These are phyloP conservation scores for Oceanodroma tethys DNA, from an alignment of 2,113 vertebrate genomes.

Conservation along the genomic window DNA sequence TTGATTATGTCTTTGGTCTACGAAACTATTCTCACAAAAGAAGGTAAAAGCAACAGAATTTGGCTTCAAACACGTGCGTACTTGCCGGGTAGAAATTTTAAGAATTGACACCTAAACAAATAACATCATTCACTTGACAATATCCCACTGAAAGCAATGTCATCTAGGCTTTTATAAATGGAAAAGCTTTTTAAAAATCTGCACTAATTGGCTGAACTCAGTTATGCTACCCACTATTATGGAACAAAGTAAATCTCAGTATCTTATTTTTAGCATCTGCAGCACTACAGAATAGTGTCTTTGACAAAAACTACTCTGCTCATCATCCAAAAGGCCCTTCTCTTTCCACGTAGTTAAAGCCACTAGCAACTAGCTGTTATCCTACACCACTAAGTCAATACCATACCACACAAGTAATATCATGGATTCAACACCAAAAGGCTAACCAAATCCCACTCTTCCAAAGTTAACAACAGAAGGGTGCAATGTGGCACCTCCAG, in stretches of 20 bases:
- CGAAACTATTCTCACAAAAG: neutral
- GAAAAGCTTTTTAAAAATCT: slow-evolving; percentile 17
- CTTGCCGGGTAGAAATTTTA: neutral
- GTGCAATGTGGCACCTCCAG: neutral
- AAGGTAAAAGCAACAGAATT: neutral
- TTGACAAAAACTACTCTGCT: neutral
- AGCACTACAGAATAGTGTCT: neutral
- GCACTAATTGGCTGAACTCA: neutral
- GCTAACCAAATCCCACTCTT: neutral
- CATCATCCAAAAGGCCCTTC: neutral
- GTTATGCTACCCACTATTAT: neutral
- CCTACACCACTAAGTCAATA: accelerated
- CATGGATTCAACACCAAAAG: neutral
- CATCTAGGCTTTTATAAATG: neutral
- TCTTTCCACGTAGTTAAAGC: neutral
- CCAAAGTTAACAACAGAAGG: neutral
- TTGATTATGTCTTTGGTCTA: neutral
- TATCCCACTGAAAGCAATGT: neutral
- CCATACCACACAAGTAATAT: neutral
- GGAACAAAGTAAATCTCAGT: neutral
- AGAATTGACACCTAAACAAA: neutral
- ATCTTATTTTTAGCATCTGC: neutral
- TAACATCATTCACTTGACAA: neutral
- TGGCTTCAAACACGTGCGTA: neutral
- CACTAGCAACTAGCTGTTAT: neutral